A percentile compares a stretch with the other conserved stretches of the same genome.
Evolutionary conservation across 2,888 invertebrate species (phyloP).

Genomic region (Morpho helenor): DNA sequence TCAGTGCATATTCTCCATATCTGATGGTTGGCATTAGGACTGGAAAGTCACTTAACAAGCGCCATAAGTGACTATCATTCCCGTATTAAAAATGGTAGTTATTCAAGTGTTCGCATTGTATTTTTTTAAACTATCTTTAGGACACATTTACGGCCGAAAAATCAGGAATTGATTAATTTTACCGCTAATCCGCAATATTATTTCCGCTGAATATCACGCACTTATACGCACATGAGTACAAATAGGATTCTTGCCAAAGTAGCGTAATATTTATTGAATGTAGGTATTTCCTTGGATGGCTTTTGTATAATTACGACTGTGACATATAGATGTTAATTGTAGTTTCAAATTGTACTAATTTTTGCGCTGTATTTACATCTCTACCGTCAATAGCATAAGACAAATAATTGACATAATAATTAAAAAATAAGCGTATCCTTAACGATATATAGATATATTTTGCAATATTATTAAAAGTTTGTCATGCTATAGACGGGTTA

Average conservation of each 20-base stretch:
- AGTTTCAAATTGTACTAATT: not conserved
- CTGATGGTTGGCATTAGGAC: not conserved
- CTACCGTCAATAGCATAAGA: no score
- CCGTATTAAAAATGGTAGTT: no score
- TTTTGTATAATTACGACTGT: constrained; percentile 8
- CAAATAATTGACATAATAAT: not conserved
- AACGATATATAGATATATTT: not conserved
- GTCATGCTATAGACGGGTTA: not conserved
- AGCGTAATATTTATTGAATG: constrained; percentile 30
- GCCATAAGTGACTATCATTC: no score
- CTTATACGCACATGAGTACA: constrained; percentile 48
- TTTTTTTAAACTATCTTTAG: not conserved
- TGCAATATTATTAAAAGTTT: not conserved
- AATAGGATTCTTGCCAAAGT: constrained; percentile 57
- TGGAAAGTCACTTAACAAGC: not conserved
- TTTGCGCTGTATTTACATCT: no score
- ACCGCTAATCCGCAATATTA: constrained; percentile 2
- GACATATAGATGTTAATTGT: constrained; percentile 1
- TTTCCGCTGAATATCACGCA: constrained; percentile 27
- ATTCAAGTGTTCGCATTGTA: not conserved
- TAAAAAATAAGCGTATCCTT: not conserved
- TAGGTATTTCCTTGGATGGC: constrained; percentile 11
- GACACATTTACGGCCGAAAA: constrained; percentile 5
- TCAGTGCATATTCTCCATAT: not conserved
- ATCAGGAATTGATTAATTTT: constrained; percentile 26